Evolutionary conservation across 2,113 vertebrate species (phyloP), one percentile per base, ranked within the genome.

Genomic region (Pseudopodoces humilis): DNA sequence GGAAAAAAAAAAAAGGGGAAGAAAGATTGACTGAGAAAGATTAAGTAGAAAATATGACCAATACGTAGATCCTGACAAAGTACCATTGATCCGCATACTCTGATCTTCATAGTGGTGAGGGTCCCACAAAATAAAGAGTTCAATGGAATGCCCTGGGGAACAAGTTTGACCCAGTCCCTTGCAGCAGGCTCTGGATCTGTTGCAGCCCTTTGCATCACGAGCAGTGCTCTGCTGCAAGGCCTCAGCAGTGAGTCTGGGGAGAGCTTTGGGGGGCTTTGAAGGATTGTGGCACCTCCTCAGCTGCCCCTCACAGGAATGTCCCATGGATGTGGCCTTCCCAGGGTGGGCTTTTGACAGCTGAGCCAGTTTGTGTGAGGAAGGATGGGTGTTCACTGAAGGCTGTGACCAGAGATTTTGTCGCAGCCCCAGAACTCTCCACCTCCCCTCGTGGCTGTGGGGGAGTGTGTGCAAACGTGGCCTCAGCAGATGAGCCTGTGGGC

Each of bases 11-110:
- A 9, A 1, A 1, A 2, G 2, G 3, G 2, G 8, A 24, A 49
- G 35, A 49, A 6, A 68, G 11, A 56, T 4, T 9, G 5, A 24
- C 10, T 30, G 6, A 22, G 11, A 33, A 21, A 77, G 27, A 68
- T 25, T 6, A 25, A 9, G 3, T 1, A 27, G 9, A n/a, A 46
- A 78, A 33, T 20, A 23, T 10, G 13, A 28, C 3, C 8, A 7
- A 2, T 22, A 11, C 0, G 0, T 21, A 30, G 16, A 67, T 21
- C 6, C 10, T 0, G 0, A 49, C 0, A 52, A 1, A 19, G 2
- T 10, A 23, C 2, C 8, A 33, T 8, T 49, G 6, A 28, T 15
- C 6, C 28, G 3, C 19, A 18, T 27, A 8, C 11, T 47, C 12
- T 28, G 6, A 8, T 24, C 4, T 10, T 15, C 12, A 10, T 14